These are phyloP conservation scores for Gouania willdenowi DNA, from an alignment of 2,797 vertebrate genomes.

Conservation along the genomic window DNA sequence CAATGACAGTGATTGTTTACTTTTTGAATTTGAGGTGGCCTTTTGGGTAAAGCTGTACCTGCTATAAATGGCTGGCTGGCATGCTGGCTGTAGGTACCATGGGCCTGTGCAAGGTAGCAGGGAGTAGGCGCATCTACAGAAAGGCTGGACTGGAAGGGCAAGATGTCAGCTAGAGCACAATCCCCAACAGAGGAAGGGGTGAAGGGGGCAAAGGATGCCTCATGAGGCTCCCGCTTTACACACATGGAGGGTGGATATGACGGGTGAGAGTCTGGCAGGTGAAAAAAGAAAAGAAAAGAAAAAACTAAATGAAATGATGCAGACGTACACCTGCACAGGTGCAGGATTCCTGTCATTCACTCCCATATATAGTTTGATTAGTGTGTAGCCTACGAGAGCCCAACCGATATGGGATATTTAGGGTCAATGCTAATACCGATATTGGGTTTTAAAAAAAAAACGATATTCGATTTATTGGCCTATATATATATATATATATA, in stretches of 20 bases:
- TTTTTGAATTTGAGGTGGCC: slow-evolving; percentile 7
- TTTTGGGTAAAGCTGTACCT: slow-evolving; percentile 73
- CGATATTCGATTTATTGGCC: too few species aligned
- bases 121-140: slow-evolving; percentile 87
- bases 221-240: slow-evolving; percentile 90
- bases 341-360: slow-evolving; percentile 37
- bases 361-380: slow-evolving; percentile 29
- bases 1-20: slow-evolving; percentile 9
- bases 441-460: too few species aligned
- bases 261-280: slow-evolving; percentile 77
- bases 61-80: slow-evolving; percentile 87
- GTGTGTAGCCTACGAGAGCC: too few species aligned
- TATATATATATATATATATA: too few species aligned
- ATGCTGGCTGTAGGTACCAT: slow-evolving; percentile 85
- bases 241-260: slow-evolving; percentile 85
- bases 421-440: too few species aligned
- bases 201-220: slow-evolving; percentile 90
- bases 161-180: slow-evolving; percentile 82
- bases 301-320: slow-evolving; percentile 44
- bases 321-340: slow-evolving; percentile 50
- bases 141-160: slow-evolving; percentile 86
- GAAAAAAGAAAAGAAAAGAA: slow-evolving; percentile 35
- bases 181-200: slow-evolving; percentile 81
- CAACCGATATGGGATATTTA: too few species aligned
- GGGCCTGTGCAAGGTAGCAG: slow-evolving; percentile 82